Base-by-base conservation (phyloP, 2,797 vertebrate genomes). In the Channallabes apus region DNA sequence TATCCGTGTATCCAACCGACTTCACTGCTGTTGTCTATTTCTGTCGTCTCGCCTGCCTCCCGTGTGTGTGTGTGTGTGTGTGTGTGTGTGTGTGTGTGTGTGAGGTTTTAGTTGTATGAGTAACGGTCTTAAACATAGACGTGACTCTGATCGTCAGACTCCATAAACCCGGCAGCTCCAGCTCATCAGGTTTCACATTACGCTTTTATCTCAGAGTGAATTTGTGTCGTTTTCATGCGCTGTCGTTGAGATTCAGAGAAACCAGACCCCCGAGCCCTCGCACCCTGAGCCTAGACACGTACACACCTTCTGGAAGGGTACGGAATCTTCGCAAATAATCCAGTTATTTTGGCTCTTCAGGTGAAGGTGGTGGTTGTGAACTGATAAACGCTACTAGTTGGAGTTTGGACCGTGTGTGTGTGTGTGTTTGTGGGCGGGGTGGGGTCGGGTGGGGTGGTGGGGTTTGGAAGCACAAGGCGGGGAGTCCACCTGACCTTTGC, bases 1-100 rank as follows among this genome's bases (percentile, higher is more conserved):
- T 91, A 91, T 87, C 86, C 68, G 71, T 89, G 86, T 87, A 86
- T 90, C 89, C 83, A 89, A 82, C 89, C 61, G 82, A 91, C 86
- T 88, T 85, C 86, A 85, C 80, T 89, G 76, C 88, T 86, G 87
- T 78, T 88, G 84, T 85, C 90, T 91, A 89, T 91, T 91, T 88
- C 81, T 84, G 86, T 86, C 67, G 29, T 86, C 82, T 80, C 62
- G 72, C 77, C 82, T 86, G 84, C 18, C 32, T 7, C 8, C 79
- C 78, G 32, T 80, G 65, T 85, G 76, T 73, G 56, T 87, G 82
- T 88, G 82, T 84, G 51, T 51, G 38, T 67, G 79, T 46, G 79
- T 67, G 62, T 81, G n/a, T 67, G 38, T 80, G 61, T 59, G 79
- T 29, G 38, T 27, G 76, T 61, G 76, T 61, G 58, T 61, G 76